Evolutionary conservation across 2,797 vertebrate species (phyloP).

Genomic region (Rhinichthys osculus): DNA sequence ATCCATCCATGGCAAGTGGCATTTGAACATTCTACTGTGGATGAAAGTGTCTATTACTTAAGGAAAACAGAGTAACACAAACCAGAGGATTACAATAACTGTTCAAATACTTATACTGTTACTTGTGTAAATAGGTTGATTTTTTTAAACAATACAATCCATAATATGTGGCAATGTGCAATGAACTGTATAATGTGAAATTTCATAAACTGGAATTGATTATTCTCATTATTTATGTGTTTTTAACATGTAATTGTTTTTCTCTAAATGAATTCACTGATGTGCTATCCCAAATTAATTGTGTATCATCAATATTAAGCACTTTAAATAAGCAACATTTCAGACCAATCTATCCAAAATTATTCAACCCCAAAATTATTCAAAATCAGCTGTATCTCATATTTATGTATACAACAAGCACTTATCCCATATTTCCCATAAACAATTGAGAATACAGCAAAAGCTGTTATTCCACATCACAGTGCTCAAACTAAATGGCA

Average conservation of each 20-base stretch:
- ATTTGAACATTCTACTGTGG: conserved; percentile 21
- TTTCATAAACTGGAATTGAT: conserved; percentile 79
- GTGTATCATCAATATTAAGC: conserved; percentile 85
- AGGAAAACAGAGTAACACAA: conserved; percentile 19
- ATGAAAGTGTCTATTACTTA: conserved; percentile 18
- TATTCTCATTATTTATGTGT: conserved; percentile 74
- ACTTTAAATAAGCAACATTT: conserved; percentile 87
- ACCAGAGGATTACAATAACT: conserved; percentile 30
- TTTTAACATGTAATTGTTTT: conserved; percentile 75
- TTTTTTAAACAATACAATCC: conserved; percentile 70
- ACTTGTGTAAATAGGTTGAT: conserved; percentile 64
- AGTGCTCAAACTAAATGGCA: conserved; percentile 48
- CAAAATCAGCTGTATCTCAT: conserved; percentile 50
- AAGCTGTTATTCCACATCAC: conserved; percentile 46
- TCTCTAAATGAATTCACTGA: conserved; percentile 60
- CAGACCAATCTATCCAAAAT: conserved; percentile 68
- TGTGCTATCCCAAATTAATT: conserved; percentile 59
- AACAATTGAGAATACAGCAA: conserved; percentile 33
- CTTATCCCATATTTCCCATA: conserved; percentile 53
- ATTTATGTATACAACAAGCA: conserved; percentile 63
- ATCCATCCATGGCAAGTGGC: conserved; percentile 20
- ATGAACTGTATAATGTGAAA: conserved; percentile 89
- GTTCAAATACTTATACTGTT: conserved; percentile 29
- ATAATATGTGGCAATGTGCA: conserved; percentile 91
- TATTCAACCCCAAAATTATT: conserved; percentile 65